These are phyloP conservation scores for Fulmarus glacialis DNA, from an alignment of 2,113 vertebrate species.

Conservation along the genomic window DNA sequence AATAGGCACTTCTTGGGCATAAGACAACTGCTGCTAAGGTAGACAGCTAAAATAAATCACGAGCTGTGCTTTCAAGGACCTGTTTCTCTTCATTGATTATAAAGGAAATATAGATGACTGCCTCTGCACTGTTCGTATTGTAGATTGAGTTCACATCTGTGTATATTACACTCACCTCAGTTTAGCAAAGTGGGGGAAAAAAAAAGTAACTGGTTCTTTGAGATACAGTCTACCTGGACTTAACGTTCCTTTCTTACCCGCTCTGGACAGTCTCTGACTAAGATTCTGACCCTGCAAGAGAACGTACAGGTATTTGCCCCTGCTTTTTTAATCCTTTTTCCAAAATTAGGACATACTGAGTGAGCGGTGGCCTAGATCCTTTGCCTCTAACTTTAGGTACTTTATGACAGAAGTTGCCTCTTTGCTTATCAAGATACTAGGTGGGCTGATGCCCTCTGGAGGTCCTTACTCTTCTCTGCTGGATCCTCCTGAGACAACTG, in stretches of 20 bases:
- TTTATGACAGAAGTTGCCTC: background rate
- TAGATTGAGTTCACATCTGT: background rate
- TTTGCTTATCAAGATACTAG: background rate
- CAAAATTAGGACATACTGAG: background rate
- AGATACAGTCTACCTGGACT: background rate
- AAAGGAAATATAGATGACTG: background rate
- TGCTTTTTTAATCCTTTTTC: background rate
- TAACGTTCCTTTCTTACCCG: accelerated
- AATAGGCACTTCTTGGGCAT: background rate
- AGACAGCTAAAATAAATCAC: background rate
- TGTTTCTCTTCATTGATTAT: background rate
- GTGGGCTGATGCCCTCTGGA: background rate
- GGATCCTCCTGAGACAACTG: background rate
- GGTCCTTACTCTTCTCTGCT: background rate
- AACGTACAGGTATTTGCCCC: background rate
- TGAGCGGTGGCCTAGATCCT: background rate
- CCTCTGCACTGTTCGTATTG: background rate
- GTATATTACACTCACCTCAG: background rate
- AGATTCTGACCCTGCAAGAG: background rate
- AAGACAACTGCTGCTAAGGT: background rate
- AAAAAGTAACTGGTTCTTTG: background rate
- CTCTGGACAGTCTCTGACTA: background rate
- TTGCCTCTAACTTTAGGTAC: background rate
- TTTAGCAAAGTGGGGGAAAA: background rate
- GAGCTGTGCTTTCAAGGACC: background rate